Evolutionary conservation across 2,113 vertebrate genomes (phyloP).

Genomic region (Calyptomena viridis): DNA sequence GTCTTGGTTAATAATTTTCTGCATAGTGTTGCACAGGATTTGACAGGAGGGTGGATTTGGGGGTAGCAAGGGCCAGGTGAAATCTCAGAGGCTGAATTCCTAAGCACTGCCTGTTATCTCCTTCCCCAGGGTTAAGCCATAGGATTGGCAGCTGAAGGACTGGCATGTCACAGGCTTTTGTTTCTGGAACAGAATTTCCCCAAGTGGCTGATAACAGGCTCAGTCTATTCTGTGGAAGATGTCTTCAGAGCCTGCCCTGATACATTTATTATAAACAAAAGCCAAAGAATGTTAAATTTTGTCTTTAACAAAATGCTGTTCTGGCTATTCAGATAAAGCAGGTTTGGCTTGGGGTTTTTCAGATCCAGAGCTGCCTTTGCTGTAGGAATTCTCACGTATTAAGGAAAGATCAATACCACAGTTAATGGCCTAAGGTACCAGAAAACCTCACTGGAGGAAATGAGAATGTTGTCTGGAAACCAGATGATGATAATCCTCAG

Average conservation of each 20-base stretch:
- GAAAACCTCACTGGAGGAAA: conserved; percentile 63
- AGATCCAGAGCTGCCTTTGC: conserved; percentile 40
- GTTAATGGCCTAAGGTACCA: conserved; percentile 70
- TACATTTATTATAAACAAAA: conserved; percentile 49
- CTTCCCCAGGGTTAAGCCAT: not conserved
- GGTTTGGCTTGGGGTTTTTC: not conserved
- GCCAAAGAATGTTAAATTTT: conserved; percentile 37
- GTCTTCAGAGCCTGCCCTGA: not conserved
- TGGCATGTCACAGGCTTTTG: conserved; percentile 3
- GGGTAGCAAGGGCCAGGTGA: not conserved
- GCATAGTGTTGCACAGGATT: not conserved
- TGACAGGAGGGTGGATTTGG: not conserved
- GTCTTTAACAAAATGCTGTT: conserved; percentile 21
- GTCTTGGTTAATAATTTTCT: not conserved
- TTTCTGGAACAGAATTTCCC: conserved; percentile 19
- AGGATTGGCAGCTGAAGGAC: not conserved
- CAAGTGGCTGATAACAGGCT: conserved; percentile 17
- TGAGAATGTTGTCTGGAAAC: conserved; percentile 72
- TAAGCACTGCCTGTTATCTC: not conserved
- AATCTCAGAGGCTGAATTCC: not conserved
- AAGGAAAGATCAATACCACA: conserved; percentile 69
- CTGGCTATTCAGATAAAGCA: conserved; percentile 54
- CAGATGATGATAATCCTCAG: conserved; percentile 65
- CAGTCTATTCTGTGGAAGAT: not conserved
- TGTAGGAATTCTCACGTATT: conserved; percentile 58